A percentile compares a stretch with the other conserved stretches of the same genome.
phyloP scores from a whole-genome alignment of 2,113 vertebrate genomes.

The Callochromis pleurospilus region DNA sequence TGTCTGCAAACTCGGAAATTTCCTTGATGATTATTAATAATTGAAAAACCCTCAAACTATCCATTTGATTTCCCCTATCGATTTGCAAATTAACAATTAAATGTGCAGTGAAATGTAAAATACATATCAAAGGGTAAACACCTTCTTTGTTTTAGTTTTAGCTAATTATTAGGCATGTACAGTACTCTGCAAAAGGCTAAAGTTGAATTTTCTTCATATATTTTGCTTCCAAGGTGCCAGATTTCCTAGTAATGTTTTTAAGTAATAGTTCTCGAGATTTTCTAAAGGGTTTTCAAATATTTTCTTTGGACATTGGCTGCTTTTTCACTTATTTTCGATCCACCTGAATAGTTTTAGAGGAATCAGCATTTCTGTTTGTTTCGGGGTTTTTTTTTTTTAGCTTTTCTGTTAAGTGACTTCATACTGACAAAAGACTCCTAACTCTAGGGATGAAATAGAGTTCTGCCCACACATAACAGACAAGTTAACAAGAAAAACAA shows the following conservation, averaged over 20 bases:
- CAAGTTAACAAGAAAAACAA: not conserved
- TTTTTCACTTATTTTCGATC: not conserved
- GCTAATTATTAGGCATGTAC: not conserved
- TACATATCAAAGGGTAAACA: not conserved
- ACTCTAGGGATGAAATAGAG: not conserved
- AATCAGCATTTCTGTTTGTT: not conserved
- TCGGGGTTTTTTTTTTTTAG: fast-evolving
- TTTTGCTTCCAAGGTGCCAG: not conserved
- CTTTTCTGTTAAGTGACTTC: not conserved
- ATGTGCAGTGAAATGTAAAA: not conserved
- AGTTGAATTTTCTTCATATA: not conserved
- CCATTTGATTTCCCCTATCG: not conserved
- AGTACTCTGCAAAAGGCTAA: not conserved
- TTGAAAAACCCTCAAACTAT: not conserved
- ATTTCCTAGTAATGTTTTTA: not conserved
- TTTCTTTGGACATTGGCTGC: not conserved
- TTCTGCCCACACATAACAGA: not conserved
- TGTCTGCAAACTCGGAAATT: not conserved
- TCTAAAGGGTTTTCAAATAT: not conserved
- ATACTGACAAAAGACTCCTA: not conserved
- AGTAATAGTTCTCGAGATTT: not conserved
- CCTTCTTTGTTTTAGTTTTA: not conserved
- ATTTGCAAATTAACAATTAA: not conserved
- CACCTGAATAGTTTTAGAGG: not conserved
- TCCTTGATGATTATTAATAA: not conserved